phyloP scores from a whole-genome alignment of 64 coral and sea anemone genomes.

The Actinia equina region DNA sequence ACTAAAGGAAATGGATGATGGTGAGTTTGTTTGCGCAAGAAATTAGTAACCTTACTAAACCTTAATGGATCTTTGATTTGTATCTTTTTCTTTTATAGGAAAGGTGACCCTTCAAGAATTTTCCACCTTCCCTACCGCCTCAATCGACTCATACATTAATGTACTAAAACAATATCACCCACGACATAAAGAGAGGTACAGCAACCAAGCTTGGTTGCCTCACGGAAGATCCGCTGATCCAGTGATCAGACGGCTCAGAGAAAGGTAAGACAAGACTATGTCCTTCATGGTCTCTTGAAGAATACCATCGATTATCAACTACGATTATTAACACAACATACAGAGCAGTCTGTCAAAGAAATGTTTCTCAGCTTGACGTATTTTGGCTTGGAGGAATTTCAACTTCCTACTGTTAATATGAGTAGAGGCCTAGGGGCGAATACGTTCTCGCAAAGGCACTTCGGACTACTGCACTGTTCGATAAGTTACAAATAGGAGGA shows the following conservation, averaged over 20 bases:
- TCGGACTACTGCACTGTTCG: too few relatives aligned
- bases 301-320: too few relatives aligned
- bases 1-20: slow-evolving; percentile 47
- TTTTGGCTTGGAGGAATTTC: background rate
- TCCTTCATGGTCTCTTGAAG: too few relatives aligned
- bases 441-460: too few relatives aligned
- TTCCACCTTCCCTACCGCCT: slow-evolving; percentile 58
- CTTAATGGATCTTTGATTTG: too few relatives aligned
- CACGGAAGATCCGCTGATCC: slow-evolving; percentile 55
- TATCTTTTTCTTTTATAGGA: slow-evolving; percentile 18
- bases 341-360: background rate
- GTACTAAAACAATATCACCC: slow-evolving; percentile 69
- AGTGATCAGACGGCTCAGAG: slow-evolving; percentile 46
- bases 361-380: background rate
- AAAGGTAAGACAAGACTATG: slow-evolving; percentile 30
- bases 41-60: too few relatives aligned
- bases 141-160: slow-evolving; percentile 79
- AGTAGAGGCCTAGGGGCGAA: too few relatives aligned
- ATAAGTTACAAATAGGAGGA: too few relatives aligned
- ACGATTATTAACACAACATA: too few relatives aligned
- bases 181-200: slow-evolving; percentile 75
- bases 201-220: slow-evolving; percentile 83
- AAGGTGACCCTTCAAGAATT: slow-evolving; percentile 52
- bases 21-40: slow-evolving; percentile 1
- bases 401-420: too few relatives aligned